These are phyloP conservation scores for Accipiter cooperii DNA, from an alignment of 2,113 vertebrate species.

Conservation along the genomic window DNA sequence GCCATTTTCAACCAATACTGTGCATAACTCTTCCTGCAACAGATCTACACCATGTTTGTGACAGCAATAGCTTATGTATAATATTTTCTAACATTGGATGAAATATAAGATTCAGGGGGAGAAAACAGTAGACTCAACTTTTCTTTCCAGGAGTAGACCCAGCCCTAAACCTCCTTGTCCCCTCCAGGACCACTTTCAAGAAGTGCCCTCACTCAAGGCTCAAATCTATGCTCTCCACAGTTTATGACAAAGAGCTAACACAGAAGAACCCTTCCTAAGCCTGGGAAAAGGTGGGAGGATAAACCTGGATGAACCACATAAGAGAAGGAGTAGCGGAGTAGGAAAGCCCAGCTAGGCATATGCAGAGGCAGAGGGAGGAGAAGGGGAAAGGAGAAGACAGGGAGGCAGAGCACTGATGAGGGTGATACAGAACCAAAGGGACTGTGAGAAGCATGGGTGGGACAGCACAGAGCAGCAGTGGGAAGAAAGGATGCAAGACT, in stretches of 20 bases:
- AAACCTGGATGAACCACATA: not conserved
- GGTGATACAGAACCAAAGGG: not conserved
- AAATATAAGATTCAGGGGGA: not conserved
- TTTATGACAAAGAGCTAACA: not conserved
- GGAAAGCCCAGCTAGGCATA: not conserved
- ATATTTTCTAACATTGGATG: not conserved
- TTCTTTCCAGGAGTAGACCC: not conserved
- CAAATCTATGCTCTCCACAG: not conserved
- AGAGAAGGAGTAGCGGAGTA: not conserved
- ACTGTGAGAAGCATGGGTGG: not conserved
- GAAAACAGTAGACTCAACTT: not conserved
- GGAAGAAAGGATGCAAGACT: not conserved
- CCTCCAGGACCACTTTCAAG: not conserved
- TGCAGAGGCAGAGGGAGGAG: not conserved
- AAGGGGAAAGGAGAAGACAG: not conserved
- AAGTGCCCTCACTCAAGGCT: not conserved
- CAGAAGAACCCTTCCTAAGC: not conserved
- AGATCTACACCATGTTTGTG: not conserved
- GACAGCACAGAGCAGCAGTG: not conserved
- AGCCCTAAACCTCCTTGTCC: not conserved
- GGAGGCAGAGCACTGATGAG: not conserved
- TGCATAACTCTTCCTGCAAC: not conserved
- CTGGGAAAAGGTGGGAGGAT: not conserved
- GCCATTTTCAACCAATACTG: not conserved
- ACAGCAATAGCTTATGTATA: not conserved